A percentile compares a stretch with the other conserved stretches of the same genome.
Conservation (phyloP, 2,797 vertebrate species). For the Sebastes diploproa region DNA sequence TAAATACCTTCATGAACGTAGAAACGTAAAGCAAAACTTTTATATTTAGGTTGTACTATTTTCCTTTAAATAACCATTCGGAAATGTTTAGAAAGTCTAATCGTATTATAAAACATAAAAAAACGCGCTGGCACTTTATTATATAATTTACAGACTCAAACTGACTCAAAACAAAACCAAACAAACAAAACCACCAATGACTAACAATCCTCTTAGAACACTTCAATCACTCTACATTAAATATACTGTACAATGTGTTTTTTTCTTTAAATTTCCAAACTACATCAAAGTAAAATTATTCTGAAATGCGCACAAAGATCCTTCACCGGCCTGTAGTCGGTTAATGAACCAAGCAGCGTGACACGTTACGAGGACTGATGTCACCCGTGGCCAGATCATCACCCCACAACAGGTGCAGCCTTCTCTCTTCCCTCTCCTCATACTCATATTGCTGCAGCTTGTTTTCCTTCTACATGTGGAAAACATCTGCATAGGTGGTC, state of each 20-base stretch:
- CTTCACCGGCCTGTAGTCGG: conserved; percentile 6
- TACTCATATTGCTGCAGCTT: conserved; percentile 54
- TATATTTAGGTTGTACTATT: background rate
- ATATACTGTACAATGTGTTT: background rate
- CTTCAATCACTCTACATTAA: background rate
- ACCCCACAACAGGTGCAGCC: conserved; percentile 73
- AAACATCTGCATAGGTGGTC: conserved; percentile 82
- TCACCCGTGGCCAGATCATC: conserved; percentile 59
- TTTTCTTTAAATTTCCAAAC: background rate
- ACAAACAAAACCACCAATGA: background rate
- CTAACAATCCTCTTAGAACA: background rate
- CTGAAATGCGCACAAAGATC: background rate
- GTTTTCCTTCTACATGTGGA: conserved; percentile 74
- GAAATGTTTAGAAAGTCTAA: background rate
- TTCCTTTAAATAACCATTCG: background rate
- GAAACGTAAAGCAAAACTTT: background rate
- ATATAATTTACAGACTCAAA: background rate
- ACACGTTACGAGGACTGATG: conserved; percentile 43
- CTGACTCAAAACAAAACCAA: background rate
- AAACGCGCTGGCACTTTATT: background rate
- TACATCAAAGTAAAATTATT: conserved; percentile 2
- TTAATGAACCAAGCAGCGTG: conserved; percentile 48
- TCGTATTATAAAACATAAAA: background rate
- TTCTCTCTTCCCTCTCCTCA: conserved; percentile 26
- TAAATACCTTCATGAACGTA: background rate